These are phyloP conservation scores for Cheilosia variabilis DNA, from an alignment of 2,888 invertebrate genomes.

Conservation along the genomic window DNA sequence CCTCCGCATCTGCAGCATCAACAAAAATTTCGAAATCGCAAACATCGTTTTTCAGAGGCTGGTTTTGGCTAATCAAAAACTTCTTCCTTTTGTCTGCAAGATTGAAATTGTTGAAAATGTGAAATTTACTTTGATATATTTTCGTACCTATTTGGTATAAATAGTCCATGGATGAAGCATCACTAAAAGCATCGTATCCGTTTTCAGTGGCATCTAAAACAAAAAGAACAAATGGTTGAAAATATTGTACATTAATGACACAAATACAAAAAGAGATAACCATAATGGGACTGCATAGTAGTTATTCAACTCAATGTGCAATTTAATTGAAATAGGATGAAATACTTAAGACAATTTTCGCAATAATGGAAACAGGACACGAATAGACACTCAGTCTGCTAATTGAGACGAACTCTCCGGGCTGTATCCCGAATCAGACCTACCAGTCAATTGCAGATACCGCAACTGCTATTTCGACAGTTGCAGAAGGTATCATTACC, in stretches of 20 bases:
- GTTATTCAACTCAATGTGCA: too few species aligned
- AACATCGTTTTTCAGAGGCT: slow-evolving; percentile 64
- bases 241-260: neutral
- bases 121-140: neutral
- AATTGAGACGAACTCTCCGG: too few species aligned
- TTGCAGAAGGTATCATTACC: too few species aligned
- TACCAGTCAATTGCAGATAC: too few species aligned
- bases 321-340: too few species aligned
- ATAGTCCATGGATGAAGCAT: neutral
- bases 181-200: neutral
- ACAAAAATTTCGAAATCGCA: slow-evolving; percentile 52
- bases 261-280: neutral
- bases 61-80: slow-evolving; percentile 12
- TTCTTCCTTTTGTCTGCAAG: slow-evolving; percentile 33
- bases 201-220: neutral
- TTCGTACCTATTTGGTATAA: neutral
- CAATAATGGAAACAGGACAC: too few species aligned
- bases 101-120: neutral
- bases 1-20: slow-evolving; percentile 82
- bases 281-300: too few species aligned
- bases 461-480: too few species aligned
- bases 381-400: too few species aligned
- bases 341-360: too few species aligned
- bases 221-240: neutral
- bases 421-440: too few species aligned